Percentiles rank a stretch among this genome's conserved stretches.
Evolutionary conservation across 2,797 vertebrate genomes (phyloP).

Genomic region (Amazonetta brasiliensis): DNA sequence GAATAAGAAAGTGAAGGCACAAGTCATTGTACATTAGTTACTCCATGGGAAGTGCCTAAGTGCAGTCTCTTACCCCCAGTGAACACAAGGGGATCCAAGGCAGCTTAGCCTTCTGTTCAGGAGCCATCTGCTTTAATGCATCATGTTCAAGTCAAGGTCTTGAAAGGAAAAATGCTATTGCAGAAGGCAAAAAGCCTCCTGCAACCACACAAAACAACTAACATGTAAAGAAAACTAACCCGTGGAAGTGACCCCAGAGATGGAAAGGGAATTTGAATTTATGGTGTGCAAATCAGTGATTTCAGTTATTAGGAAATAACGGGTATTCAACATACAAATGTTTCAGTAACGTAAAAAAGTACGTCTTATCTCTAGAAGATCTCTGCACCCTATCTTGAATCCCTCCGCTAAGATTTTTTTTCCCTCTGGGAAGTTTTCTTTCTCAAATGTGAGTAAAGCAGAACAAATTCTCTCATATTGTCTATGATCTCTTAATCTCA

Average conservation of each 20-base stretch:
- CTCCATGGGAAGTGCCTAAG: slow-evolving; percentile 57
- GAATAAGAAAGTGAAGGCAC: slow-evolving; percentile 34
- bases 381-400: slow-evolving; percentile 30
- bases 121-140: slow-evolving; percentile 62
- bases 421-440: slow-evolving; percentile 5
- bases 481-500: slow-evolving; percentile 53
- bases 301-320: neutral
- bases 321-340: neutral
- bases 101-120: slow-evolving; percentile 62
- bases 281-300: neutral
- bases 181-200: neutral
- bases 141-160: slow-evolving; percentile 46
- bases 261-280: neutral
- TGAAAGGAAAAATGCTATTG: slow-evolving; percentile 34
- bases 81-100: slow-evolving; percentile 17
- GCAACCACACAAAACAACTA: neutral
- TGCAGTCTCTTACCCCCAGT: slow-evolving; percentile 32
- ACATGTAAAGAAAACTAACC: neutral
- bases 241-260: neutral
- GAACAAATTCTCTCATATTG: slow-evolving; percentile 59
- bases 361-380: neutral
- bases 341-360: neutral
- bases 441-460: slow-evolving; percentile 56
- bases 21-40: slow-evolving; percentile 65
- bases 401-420: neutral